A percentile compares a stretch with the other conserved stretches of the same genome.
Conservation (phyloP, 2,113 vertebrate genomes). For the Gnathonemus longibarbis region DNA sequence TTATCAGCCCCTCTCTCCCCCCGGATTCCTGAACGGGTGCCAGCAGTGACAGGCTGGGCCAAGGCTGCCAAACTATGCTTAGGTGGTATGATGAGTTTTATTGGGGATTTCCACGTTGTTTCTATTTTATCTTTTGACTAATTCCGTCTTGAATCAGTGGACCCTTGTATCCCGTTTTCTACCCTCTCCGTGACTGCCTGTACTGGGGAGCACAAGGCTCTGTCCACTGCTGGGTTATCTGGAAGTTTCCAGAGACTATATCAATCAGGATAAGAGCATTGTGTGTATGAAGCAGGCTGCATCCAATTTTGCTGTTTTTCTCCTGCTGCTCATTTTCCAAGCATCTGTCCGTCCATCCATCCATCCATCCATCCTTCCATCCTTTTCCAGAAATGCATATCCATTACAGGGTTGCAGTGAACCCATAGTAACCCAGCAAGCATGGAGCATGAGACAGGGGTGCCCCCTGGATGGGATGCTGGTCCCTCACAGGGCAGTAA, state of each 20-base stretch:
- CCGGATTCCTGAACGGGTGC: slow-evolving; percentile 41
- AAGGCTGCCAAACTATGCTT: slow-evolving; percentile 29
- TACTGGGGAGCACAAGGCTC: neutral
- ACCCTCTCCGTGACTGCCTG: neutral
- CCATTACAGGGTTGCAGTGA: neutral
- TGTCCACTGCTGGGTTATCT: neutral
- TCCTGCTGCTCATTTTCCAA: neutral
- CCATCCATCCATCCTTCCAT: neutral
- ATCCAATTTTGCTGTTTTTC: neutral
- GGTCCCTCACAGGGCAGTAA: neutral
- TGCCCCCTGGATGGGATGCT: neutral
- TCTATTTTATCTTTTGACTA: neutral
- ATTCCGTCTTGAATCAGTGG: neutral
- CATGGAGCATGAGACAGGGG: neutral
- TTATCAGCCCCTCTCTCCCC: slow-evolving; percentile 38
- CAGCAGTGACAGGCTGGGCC: slow-evolving; percentile 26
- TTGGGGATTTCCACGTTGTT: slow-evolving; percentile 40
- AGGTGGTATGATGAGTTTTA: slow-evolving; percentile 30
- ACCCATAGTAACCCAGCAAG: neutral
- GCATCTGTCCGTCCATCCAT: neutral
- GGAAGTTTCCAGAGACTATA: neutral
- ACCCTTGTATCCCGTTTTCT: neutral
- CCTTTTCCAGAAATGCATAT: neutral
- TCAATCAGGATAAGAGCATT: neutral
- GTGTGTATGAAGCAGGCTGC: neutral